phyloP scores from a whole-genome alignment of 2,797 vertebrate genomes.

The Pseudomugil gertrudae region DNA sequence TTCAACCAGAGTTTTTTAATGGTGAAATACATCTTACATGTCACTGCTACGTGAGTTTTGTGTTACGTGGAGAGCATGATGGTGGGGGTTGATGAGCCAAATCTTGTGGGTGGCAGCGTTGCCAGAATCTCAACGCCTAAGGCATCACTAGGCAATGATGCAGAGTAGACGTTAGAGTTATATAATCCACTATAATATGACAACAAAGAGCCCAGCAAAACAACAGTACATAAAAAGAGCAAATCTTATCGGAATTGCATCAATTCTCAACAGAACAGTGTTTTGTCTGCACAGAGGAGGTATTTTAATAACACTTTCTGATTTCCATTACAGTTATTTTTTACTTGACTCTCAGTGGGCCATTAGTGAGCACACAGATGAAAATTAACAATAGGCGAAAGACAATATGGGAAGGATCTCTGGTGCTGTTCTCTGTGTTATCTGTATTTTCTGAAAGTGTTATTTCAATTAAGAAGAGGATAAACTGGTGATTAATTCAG shows the following conservation, averaged over 20 bases:
- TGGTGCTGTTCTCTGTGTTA: conserved; percentile 85
- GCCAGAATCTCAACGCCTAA: conserved; percentile 26
- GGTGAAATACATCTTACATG: background rate
- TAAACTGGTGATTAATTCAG: conserved; percentile 99
- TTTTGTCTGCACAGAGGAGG: conserved; percentile 35
- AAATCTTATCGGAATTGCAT: conserved; percentile 24
- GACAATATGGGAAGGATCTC: conserved; percentile 76
- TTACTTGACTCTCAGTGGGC: conserved; percentile 56
- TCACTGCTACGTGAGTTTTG: background rate
- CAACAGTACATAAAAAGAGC: conserved; percentile 7
- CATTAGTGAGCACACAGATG: conserved; percentile 59
- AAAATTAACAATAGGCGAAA: conserved; percentile 62
- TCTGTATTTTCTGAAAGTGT: conserved; percentile 83
- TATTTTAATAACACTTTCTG: conserved; percentile 46
- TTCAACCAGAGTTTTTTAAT: no score
- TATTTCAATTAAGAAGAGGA: conserved; percentile 93
- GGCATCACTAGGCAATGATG: conserved; percentile 18
- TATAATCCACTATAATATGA: conserved; percentile 42
- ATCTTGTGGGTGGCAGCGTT: conserved; percentile 3
- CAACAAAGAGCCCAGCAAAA: conserved; percentile 3
- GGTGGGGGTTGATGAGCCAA: conserved; percentile 8
- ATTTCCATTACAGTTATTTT: conserved; percentile 42
- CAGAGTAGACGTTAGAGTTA: conserved; percentile 39
- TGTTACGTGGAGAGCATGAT: conserved; percentile 44
- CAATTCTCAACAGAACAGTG: conserved; percentile 48